Conservation (phyloP, 2,797 vertebrate genomes). For the Petrocephalus sullivani region DNA sequence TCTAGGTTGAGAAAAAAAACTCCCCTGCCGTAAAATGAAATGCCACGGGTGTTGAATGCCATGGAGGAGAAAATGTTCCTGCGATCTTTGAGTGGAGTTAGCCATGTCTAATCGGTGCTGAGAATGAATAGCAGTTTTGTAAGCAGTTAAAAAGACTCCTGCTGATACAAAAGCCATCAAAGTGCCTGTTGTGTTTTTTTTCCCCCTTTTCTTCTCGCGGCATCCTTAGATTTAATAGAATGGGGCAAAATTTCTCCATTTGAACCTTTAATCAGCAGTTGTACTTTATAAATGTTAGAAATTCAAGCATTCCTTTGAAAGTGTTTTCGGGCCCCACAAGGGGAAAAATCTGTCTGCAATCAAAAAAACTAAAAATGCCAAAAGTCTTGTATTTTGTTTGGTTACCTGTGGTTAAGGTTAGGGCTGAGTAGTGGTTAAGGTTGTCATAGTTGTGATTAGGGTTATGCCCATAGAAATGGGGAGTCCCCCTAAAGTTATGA, state of each 20-base stretch:
- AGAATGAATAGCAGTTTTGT: slow-evolving; percentile 61
- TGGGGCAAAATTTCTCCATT: slow-evolving; percentile 30
- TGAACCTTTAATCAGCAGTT: not conserved
- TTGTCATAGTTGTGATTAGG: not conserved
- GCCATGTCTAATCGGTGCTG: slow-evolving; percentile 64
- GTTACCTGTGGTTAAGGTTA: not conserved
- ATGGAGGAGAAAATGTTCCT: slow-evolving; percentile 40
- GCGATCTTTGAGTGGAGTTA: slow-evolving; percentile 52
- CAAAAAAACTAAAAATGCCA: too few species aligned
- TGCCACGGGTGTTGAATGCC: slow-evolving; percentile 46
- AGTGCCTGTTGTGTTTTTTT: slow-evolving; percentile 34
- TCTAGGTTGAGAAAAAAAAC: slow-evolving; percentile 42
- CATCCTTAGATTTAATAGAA: slow-evolving; percentile 21
- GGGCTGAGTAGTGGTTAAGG: not conserved
- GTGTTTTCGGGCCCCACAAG: not conserved
- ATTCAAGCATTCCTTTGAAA: not conserved
- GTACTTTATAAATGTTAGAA: not conserved
- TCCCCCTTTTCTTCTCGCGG: slow-evolving; percentile 26
- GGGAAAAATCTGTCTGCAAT: too few species aligned
- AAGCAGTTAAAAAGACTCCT: slow-evolving; percentile 46
- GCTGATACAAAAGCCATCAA: slow-evolving; percentile 55
- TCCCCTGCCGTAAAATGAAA: slow-evolving; percentile 43
- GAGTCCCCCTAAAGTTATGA: not conserved
- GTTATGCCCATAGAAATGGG: not conserved
- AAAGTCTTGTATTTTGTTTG: not conserved